phyloP scores from a whole-genome alignment of 2,113 vertebrate species.

The Rhea americana region DNA sequence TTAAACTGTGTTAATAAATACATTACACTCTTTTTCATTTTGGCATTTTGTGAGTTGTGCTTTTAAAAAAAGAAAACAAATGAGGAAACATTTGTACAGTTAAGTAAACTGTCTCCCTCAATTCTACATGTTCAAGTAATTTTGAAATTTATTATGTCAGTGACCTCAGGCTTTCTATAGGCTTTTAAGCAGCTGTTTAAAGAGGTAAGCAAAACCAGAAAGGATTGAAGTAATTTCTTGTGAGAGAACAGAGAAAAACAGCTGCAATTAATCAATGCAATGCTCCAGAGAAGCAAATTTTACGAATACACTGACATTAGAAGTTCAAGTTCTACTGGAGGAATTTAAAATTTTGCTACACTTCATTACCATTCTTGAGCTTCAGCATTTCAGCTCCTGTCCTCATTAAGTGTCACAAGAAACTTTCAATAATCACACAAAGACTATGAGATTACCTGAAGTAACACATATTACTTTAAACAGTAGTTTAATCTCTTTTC shows the following conservation, averaged over 20 bases:
- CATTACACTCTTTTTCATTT: not conserved
- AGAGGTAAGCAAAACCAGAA: not conserved
- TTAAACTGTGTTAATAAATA: not conserved
- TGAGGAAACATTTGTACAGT: not conserved
- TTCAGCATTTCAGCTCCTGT: not conserved
- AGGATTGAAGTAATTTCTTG: not conserved
- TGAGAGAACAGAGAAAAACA: not conserved
- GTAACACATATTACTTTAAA: not conserved
- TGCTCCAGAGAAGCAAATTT: not conserved
- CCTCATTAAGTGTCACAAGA: not conserved
- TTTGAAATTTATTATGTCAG: not conserved
- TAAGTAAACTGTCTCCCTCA: not conserved
- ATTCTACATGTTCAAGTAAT: not conserved
- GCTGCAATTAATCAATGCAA: not conserved
- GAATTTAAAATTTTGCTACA: not conserved
- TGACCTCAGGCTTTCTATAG: not conserved
- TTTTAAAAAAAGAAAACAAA: too few relatives aligned
- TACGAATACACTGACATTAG: not conserved
- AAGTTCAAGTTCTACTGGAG: not conserved
- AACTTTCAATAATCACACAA: not conserved
- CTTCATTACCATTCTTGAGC: not conserved
- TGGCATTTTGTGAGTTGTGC: not conserved
- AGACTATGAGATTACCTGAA: not conserved
- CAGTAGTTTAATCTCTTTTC: not conserved
- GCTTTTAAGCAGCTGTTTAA: not conserved